These are phyloP conservation scores for Garrulus glandarius DNA, from an alignment of 2,797 vertebrate species.

Conservation along the genomic window DNA sequence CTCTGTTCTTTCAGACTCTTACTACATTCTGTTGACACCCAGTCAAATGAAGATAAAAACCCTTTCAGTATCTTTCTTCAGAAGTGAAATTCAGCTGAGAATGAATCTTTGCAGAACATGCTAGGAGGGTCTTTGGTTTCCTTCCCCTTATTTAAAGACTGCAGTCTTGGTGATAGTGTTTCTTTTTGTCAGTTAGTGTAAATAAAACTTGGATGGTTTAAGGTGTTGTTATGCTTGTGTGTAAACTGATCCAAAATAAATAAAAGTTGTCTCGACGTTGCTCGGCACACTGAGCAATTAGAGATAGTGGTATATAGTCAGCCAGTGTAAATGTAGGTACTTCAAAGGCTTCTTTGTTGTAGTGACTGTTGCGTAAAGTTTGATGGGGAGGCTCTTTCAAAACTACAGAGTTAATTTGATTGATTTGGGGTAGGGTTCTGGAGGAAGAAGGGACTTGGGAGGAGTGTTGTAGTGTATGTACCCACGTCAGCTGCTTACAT, in stretches of 20 bases:
- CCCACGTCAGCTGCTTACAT: not conserved
- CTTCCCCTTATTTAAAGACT: not conserved
- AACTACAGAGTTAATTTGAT: not conserved
- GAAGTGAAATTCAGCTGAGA: not conserved
- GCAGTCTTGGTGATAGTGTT: not conserved
- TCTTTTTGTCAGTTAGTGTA: not conserved
- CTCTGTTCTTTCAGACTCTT: not conserved
- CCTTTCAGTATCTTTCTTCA: not conserved
- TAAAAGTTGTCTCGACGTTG: not conserved
- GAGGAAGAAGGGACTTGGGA: not conserved
- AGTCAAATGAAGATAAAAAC: not conserved
- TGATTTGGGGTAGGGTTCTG: not conserved
- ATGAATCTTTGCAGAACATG: not conserved
- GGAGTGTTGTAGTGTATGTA: no score
- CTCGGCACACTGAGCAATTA: not conserved
- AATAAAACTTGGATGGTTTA: not conserved
- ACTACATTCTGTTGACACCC: fast-evolving
- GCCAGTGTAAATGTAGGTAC: not conserved
- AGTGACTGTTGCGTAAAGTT: not conserved
- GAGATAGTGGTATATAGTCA: not conserved
- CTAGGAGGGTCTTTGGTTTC: not conserved
- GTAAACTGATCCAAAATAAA: slow-evolving; percentile 37
- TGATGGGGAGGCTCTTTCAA: not conserved
- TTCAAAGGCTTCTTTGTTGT: not conserved
- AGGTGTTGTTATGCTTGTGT: not conserved